Evolutionary conservation across 2,113 vertebrate genomes (phyloP), one percentile per base, ranked within the genome.

Genomic region (Odontophorus gujanensis): DNA sequence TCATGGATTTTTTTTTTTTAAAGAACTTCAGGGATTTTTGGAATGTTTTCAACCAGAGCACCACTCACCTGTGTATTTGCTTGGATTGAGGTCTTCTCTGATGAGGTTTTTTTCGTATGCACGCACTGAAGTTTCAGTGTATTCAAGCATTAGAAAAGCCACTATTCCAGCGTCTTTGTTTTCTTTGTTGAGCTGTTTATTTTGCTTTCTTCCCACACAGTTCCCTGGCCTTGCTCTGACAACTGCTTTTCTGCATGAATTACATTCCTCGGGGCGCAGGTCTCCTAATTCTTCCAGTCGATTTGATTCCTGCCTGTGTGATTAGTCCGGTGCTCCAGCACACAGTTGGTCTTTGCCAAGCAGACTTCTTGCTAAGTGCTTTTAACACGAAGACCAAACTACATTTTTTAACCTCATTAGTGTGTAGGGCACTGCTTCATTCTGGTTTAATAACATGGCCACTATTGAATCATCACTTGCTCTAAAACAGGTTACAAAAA

Each of bases 151-250:
- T 96, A 97, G 97, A 96, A 98, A 97, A 97, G 96, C 96, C 96
- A 93, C 96, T 95, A 92, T 97, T 97, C 92, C 96, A 92, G 93
- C 0, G 78, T 93, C 97, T 98, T 98, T 98, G 97, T 98, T 98
- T 97, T 98, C 98, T 98, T 98, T 98, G 97, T 98, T 95, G 96
- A 96, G 96, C 97, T 98, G 97, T 98, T 98, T 98, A 97, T 98
- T 98, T 98, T 98, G 96, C 97, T 98, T 97, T 97, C 98, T 98
- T 98, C 98, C 97, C 97, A 97, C 90, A 95, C 96, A 93, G 97
- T 97, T 98, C 96, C 94, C 95, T 95, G 94, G 96, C 97, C 96
- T 97, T 68, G 5, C 95, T 97, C 96, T 97, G 97, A 97, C 96
- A 96, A 96, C 87, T 97, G 92, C 96, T 98, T 97, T 98, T 98